Conservation (phyloP, 1,140 invertebrate species). For the Neodiprion pinetum region DNA sequence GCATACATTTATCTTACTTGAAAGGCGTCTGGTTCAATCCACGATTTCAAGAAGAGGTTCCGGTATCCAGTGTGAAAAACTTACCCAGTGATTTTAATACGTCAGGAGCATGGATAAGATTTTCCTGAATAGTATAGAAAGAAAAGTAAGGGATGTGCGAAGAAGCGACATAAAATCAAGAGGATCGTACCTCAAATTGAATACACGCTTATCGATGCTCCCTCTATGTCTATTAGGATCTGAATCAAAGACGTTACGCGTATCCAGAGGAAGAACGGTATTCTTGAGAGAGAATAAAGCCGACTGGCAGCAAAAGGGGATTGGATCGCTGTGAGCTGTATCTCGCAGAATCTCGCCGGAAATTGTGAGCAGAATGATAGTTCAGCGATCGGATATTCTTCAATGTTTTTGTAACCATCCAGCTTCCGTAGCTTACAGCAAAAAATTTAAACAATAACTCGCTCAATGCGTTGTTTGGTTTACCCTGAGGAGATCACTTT, state of each 20-base stretch:
- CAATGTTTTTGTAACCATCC: neutral
- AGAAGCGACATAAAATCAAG: neutral
- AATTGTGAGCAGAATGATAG: constrained; percentile 1
- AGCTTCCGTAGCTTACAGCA: neutral
- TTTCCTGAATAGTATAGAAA: neutral
- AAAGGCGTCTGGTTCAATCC: neutral
- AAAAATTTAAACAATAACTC: neutral
- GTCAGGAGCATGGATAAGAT: neutral
- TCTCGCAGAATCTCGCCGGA: neutral
- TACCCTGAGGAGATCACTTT: too few relatives aligned
- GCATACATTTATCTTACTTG: too few relatives aligned
- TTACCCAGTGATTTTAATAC: neutral
- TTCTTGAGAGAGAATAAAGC: neutral
- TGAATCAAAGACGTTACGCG: constrained; percentile 1
- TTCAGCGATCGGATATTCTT: constrained; percentile 1
- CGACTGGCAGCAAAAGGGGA: neutral
- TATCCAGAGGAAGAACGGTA: neutral
- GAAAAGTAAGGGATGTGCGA: neutral
- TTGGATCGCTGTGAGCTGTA: neutral
- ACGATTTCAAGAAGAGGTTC: neutral
- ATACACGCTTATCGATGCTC: neutral
- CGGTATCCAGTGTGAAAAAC: neutral
- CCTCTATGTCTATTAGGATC: neutral
- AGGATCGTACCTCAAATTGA: neutral
- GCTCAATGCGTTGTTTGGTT: neutral